Evolutionary conservation across 2,797 vertebrate genomes (phyloP), one percentile per base, ranked within the genome.

Genomic region (Phoxinus dragarum): DNA sequence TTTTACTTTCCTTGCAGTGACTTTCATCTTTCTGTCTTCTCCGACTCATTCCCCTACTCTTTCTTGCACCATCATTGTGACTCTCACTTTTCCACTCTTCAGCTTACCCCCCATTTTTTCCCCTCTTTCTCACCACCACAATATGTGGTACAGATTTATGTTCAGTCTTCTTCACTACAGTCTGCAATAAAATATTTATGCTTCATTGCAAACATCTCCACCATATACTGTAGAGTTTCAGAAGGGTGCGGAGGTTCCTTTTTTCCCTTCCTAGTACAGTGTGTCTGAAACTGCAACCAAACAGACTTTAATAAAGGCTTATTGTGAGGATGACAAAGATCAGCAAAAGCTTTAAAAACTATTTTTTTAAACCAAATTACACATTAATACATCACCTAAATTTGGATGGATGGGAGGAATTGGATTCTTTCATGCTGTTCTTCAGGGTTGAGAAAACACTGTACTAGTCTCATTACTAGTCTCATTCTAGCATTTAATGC

Each of bases 1-100:
- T 23, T 85, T 90, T 87, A 85, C 88, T 92, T 93, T 92, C 86
- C 92, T 89, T 67, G 78, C 89, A 86, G 81, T 92, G 91, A 91
- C 93, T 90, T 88, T 91, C 89, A 85, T 91, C 88, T 88, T 88
- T 89, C 77, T 80, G 85, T 85, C 87, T 73, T 82, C 44, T 71
- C 49, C 49, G 86, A 88, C 67, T 89, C 40, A 40, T 42, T 59
- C 82, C 82, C 81, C 80, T n/a, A 38, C 31, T 14, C 27, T 11
- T 68, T 77, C 80, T 79, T 54, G 72, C n/a, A 59, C 4, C 52
- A 79, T 82, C 27, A 42, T 16, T 47, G 40, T 27, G n/a, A 36
- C 54, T 49, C 64, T 81, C 34, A 21, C 19, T 69, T 84, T 38
- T 61, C 49, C 52, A 68, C 61, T 79, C n/a, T 47, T 88, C 56